Evolutionary conservation across 2,888 invertebrate species (phyloP), one percentile per base, ranked within the genome.

Genomic region (Aethes cnicana): DNA sequence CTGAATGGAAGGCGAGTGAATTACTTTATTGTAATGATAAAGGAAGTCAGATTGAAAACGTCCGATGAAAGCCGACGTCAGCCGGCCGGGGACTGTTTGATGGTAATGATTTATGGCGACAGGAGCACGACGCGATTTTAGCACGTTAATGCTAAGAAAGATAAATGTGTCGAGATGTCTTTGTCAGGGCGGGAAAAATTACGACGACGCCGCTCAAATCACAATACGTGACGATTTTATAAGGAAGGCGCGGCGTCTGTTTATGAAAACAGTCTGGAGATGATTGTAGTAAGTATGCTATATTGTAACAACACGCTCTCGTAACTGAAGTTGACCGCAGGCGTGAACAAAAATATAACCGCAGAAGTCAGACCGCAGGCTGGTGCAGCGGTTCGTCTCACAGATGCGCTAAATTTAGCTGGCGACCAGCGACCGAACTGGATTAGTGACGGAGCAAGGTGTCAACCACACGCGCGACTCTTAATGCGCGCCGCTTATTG

Each of bases 1-100:
- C 70, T 80, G 84, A 84, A 86, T 83, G 74, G 82, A 70, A 79
- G 84, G 76, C 81, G 80, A 86, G 81, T 81, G 84, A 87, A 84
- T 85, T 77, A 81, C 84, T 86, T 52, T 82, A 87, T 86, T 87
- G 86, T 87, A 83, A 87, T 85, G 74, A 87, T 86, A 87, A 88
- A 84, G 79, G 84, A 81, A 68, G 76, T 76, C 79, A 84, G 84
- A 88, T 86, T 86, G 86, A 85, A 86, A 83, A 79, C 81, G 81
- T 78, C 81, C 80, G 80, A 81, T 84, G 83, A 84, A 86, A 84
- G 81, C 74, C 77, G 81, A 78, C 77, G 75, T 75, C 74, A 68
- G 66, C 66, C 65, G 69, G 59, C 59, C 69, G 73, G 76, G 68
- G 66, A 72, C 72, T 76, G 81, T 81, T 83, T 84, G 84, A 84